Percentiles rank a stretch among this genome's conserved stretches.
phyloP scores from a whole-genome alignment of 2,888 invertebrate genomes.

The Melinopterus prodromus region DNA sequence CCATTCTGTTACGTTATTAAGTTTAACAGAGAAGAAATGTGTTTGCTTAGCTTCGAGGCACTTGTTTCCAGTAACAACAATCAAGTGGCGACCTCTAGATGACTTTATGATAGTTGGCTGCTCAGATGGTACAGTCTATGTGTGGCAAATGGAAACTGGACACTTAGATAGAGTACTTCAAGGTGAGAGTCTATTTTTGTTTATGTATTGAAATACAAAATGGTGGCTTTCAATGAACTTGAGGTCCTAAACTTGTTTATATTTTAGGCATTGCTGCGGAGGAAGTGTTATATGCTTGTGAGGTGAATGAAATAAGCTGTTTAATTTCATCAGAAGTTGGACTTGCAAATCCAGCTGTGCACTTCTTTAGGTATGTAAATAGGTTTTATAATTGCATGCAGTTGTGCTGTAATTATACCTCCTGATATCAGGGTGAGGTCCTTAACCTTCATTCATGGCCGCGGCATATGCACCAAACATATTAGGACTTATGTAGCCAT shows the following conservation, averaged over 20 bases:
- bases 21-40: constrained; percentile 92
- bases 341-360: constrained; percentile 92
- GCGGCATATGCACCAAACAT: no score
- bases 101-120: constrained; percentile 98
- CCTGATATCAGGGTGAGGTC: neutral
- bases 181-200: constrained; percentile 61
- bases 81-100: constrained; percentile 96
- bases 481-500: no score
- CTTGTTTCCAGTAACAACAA: constrained; percentile 93
- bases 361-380: constrained; percentile 76
- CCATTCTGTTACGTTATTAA: constrained; percentile 95
- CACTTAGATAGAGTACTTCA: constrained; percentile 95
- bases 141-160: constrained; percentile 99
- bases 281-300: constrained; percentile 94
- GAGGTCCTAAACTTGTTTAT: neutral
- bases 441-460: no score
- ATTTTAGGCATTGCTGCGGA: constrained; percentile 86
- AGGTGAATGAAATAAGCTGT: constrained; percentile 76
- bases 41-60: constrained; percentile 92
- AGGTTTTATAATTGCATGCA: neutral
- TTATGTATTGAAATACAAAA: constrained; percentile 13
- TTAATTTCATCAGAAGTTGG: constrained; percentile 72
- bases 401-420: neutral
- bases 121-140: constrained; percentile 97
- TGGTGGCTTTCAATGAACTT: neutral